phyloP scores from a whole-genome alignment of 2,113 vertebrate species.

The Embiotoca jacksoni region DNA sequence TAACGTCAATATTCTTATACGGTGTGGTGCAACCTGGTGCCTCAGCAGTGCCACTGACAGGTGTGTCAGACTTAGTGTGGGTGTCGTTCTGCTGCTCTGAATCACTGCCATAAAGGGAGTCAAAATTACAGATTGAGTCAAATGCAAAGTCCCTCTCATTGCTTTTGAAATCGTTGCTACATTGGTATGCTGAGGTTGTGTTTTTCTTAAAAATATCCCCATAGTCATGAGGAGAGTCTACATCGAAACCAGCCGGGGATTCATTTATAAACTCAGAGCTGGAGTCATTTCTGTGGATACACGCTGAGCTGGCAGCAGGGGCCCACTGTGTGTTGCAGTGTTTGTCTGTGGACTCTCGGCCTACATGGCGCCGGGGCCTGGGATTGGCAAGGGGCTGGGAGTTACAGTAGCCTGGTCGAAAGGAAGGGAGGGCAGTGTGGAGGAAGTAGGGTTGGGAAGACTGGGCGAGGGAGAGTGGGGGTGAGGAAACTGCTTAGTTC shows the following conservation, averaged over 20 bases:
- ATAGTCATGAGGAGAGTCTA: slow-evolving; percentile 47
- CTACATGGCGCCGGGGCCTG: slow-evolving; percentile 60
- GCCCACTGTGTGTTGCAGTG: slow-evolving; percentile 15
- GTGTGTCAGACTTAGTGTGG: slow-evolving; percentile 22
- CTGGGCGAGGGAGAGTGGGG: slow-evolving; percentile 76
- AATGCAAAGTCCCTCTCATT: slow-evolving; percentile 25
- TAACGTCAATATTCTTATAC: slow-evolving; percentile 84
- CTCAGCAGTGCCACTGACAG: slow-evolving; percentile 24
- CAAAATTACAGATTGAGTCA: slow-evolving; percentile 69
- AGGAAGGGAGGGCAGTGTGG: slow-evolving; percentile 77
- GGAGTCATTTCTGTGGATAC: slow-evolving; percentile 42
- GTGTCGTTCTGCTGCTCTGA: slow-evolving; percentile 21
- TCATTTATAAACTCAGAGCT: slow-evolving; percentile 34
- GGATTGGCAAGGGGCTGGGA: slow-evolving; percentile 53
- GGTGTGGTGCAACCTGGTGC: slow-evolving; percentile 78
- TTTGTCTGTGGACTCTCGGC: slow-evolving; percentile 51
- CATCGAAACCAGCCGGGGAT: slow-evolving; percentile 49
- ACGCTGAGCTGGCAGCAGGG: slow-evolving; percentile 37
- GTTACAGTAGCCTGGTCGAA: slow-evolving; percentile 73
- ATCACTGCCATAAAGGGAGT: slow-evolving; percentile 72
- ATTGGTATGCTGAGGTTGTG: slow-evolving; percentile 35
- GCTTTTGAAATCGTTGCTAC: slow-evolving; percentile 30
- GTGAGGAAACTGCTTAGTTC: slow-evolving; percentile 79
- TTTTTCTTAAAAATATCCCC: slow-evolving; percentile 42
- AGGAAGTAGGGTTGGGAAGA: slow-evolving; percentile 82